Evolutionary conservation across 2,888 invertebrate genomes (phyloP).

Genomic region (Archaeoteleia sp.): DNA sequence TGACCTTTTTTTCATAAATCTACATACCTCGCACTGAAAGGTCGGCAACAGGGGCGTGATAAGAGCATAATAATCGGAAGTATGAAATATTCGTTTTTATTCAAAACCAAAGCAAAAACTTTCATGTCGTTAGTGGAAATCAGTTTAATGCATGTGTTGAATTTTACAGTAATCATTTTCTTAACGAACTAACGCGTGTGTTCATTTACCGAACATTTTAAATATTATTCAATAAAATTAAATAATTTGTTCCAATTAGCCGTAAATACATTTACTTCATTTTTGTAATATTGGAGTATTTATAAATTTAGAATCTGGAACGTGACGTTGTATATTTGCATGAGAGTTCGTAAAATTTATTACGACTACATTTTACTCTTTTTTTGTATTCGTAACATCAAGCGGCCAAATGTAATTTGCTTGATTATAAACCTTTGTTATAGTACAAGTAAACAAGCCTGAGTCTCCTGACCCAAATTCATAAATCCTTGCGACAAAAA

Average conservation of each 20-base stretch:
- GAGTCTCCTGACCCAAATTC: slow-evolving; percentile 22
- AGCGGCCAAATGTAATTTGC: neutral
- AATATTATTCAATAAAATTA: no score
- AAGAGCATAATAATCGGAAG: slow-evolving; percentile 39
- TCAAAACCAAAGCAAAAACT: slow-evolving; percentile 24
- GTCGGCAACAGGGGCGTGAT: slow-evolving; percentile 31
- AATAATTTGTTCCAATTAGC: no score
- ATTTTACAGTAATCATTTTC: slow-evolving; percentile 22
- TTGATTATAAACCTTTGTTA: slow-evolving; percentile 13
- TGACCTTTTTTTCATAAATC: slow-evolving; percentile 57
- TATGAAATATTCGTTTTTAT: slow-evolving; percentile 42
- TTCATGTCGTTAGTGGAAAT: slow-evolving; percentile 16
- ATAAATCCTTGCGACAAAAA: slow-evolving; percentile 25
- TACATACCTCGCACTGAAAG: slow-evolving; percentile 27
- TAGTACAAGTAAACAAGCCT: slow-evolving; percentile 15
- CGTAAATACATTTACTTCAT: no score
- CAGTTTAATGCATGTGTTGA: slow-evolving; percentile 18
- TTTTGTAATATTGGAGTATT: no score
- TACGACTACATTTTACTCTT: neutral
- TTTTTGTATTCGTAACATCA: neutral
- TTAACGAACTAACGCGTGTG: no score
- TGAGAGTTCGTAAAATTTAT: neutral
- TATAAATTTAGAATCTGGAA: no score
- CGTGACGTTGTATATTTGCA: slow-evolving; percentile 1
- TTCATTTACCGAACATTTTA: no score